A percentile compares a stretch with the other conserved stretches of the same genome.
Evolutionary conservation across 2,888 invertebrate genomes (phyloP).

Genomic region (Gastracanthus pulcherrimus): DNA sequence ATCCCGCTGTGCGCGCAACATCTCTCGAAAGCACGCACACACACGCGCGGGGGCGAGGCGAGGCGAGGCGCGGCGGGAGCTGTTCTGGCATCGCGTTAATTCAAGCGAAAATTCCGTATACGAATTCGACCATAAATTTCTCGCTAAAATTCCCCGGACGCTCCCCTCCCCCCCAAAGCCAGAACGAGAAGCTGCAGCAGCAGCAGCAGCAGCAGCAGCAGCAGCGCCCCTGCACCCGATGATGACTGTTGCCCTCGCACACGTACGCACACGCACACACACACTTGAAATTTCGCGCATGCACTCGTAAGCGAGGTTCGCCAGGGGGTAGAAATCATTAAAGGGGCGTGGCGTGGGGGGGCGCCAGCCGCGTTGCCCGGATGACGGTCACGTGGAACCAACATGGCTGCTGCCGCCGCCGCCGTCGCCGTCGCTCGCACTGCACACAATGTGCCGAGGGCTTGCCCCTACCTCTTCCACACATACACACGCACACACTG

Average conservation of each 20-base stretch:
- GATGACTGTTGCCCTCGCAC: conserved; percentile 73
- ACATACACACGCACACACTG: conserved; percentile 11
- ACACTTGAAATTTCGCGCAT: conserved; percentile 70
- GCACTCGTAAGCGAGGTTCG: conserved; percentile 60
- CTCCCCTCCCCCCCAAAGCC: too few species aligned
- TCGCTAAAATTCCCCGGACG: conserved; percentile 64
- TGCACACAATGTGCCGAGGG: conserved; percentile 15
- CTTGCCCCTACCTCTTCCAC: conserved; percentile 39
- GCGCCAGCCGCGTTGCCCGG: conserved; percentile 71
- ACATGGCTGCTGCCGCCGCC: conserved; percentile 74
- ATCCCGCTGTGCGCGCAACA: neutral
- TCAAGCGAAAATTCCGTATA: conserved; percentile 56
- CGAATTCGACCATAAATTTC: conserved; percentile 57
- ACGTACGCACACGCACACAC: conserved; percentile 59
- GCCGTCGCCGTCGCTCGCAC: neutral
- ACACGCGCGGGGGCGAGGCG: neutral
- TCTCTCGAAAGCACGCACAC: conserved; percentile 1
- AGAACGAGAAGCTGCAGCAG: conserved; percentile 55
- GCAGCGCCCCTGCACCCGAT: conserved; percentile 68
- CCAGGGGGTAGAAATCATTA: conserved; percentile 77
- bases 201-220: conserved; percentile 59
- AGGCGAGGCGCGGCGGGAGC: neutral
- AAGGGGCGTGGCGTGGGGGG: conserved; percentile 76
- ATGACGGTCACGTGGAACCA: conserved; percentile 77
- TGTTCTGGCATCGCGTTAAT: conserved; percentile 38